Percentiles rank a stretch among this genome's conserved stretches.
Conservation (phyloP, 2,113 vertebrate genomes). For the Hyla sarda region DNA sequence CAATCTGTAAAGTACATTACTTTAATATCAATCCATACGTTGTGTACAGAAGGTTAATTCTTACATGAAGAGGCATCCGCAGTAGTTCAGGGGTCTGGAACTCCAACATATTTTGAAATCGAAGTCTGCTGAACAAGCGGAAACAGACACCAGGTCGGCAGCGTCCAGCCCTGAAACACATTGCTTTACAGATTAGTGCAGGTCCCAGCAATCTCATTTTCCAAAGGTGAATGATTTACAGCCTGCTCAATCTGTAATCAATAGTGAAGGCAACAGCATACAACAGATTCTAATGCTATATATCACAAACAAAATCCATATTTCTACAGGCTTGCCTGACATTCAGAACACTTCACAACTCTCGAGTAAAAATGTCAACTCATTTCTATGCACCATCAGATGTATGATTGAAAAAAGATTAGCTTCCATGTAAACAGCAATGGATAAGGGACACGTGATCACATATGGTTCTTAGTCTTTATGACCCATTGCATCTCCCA, state of each 20-base stretch:
- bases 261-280: background rate
- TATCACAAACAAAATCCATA: background rate
- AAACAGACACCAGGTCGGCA: constrained; percentile 92
- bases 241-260: background rate
- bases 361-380: background rate
- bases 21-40: no score
- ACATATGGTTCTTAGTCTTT: background rate
- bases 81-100: constrained; percentile 93
- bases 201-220: background rate
- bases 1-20: background rate
- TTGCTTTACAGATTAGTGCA: background rate
- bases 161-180: constrained; percentile 84
- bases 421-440: background rate
- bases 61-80: constrained; percentile 93
- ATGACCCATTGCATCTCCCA: background rate
- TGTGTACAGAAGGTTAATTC: constrained; percentile 16
- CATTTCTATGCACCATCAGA: background rate
- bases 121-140: constrained; percentile 87
- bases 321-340: background rate
- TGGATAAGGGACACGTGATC: background rate
- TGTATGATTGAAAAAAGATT: background rate
- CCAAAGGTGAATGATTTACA: background rate
- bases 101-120: constrained; percentile 91
- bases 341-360: background rate
- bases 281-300: background rate